Base-by-base conservation (phyloP, 2,797 vertebrate genomes). In the Pygocentrus nattereri region DNA sequence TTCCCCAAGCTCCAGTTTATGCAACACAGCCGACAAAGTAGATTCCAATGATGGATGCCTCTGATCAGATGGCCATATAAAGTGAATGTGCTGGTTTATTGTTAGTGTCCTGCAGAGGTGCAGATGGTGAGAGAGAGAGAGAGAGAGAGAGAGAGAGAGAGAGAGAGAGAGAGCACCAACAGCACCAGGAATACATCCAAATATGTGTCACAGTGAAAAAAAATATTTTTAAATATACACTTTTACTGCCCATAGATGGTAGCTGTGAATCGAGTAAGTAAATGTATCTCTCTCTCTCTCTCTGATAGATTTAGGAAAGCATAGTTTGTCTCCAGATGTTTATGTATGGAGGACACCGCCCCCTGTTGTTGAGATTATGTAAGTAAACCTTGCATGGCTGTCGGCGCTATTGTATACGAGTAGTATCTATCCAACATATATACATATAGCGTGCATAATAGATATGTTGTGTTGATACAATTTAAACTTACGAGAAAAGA, bases 61-160 rank as follows among this genome's bases (percentile, higher is more conserved):
- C 62, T 82, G 81, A 86, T 87, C 85, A 83, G 75, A 86, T 85
- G 59, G 84, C 79, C 78, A 79, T 85, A 75, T 81, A 82, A 84
- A 85, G 81, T 41, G 78, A 85, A 82, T 34, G 85, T 61, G 75
- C 52, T 80, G 56, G 70, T 73, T 18, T 54, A 76, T 73, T 62
- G 78, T 56, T 31, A 59, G 52, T 68, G 69, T 82, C 59, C 50
- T 56, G 31, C 59, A 73, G 65, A 6, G 61, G 54, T 50, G 27
- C 30, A 65, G 79, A 47, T 44, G 67, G 34, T 49, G 50, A n/a
- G 34, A n/a, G n/a, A n/a, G n/a, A n/a, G n/a, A n/a, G 23, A 75
- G 25, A 44, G 25, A 59, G 50, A 44, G 70, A n/a, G n/a, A 34
- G n/a, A 74, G 23, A 52, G 25, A 58, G 34, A n/a, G n/a, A n/a